Conservation (phyloP, 2,888 invertebrate genomes). For the Petrolisthes cinctipes region DNA sequence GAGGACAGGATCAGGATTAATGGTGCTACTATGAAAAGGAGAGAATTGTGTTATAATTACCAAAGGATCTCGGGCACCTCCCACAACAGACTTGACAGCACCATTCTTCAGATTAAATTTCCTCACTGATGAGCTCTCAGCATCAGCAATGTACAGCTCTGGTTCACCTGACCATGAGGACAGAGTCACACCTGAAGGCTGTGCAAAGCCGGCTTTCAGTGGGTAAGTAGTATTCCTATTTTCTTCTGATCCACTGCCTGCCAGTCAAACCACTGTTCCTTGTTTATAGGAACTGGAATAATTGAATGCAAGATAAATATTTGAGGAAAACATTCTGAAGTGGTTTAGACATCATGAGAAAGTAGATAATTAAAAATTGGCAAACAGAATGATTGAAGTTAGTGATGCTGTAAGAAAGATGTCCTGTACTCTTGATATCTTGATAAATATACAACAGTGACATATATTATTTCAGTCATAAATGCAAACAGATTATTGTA, state of each 20-base stretch:
- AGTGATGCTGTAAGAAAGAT: too few relatives aligned
- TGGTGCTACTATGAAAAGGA: too few relatives aligned
- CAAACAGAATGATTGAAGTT: too few relatives aligned
- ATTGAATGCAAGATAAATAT: too few relatives aligned
- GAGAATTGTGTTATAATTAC: conserved; percentile 72
- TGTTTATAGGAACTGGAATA: conserved; percentile 46
- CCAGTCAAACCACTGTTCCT: conserved; percentile 73
- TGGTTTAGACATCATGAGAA: too few relatives aligned
- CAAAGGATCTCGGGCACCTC: conserved; percentile 86
- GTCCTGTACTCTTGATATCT: too few relatives aligned
- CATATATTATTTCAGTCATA: too few relatives aligned
- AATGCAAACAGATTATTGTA: too few relatives aligned
- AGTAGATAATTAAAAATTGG: too few relatives aligned
- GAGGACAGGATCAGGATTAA: too few relatives aligned
- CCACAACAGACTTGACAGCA: conserved; percentile 85
- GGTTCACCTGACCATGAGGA: conserved; percentile 69
- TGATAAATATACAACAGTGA: too few relatives aligned
- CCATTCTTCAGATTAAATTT: conserved; percentile 81
- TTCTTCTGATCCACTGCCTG: conserved; percentile 90
- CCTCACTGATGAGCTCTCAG: conserved; percentile 91
- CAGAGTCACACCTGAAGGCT: conserved; percentile 83
- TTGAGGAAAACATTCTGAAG: too few relatives aligned
- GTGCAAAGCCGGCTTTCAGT: conserved; percentile 88
- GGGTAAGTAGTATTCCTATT: conserved; percentile 93
- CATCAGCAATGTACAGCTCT: conserved; percentile 85